Base-by-base conservation (phyloP, 2,888 invertebrate genomes). In the Acholoe squamosa region DNA sequence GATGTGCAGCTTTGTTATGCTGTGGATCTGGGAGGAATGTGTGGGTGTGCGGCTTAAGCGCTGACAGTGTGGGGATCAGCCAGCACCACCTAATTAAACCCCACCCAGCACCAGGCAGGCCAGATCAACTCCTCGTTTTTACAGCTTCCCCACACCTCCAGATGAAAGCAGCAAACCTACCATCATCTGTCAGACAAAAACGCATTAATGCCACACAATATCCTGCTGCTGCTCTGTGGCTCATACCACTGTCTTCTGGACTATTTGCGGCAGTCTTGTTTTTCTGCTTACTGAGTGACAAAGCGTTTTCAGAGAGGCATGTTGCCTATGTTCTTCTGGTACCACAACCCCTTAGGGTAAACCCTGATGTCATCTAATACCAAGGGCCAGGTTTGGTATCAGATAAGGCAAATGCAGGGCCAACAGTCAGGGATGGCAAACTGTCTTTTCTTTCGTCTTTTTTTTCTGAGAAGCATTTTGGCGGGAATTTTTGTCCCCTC, bases 111-210 rank as follows among this genome's bases (percentile, higher is more conserved):
- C 12, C 61, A 19, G n/a, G 61, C n/a, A 61, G 7, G 14, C 61
- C 22, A n/a, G 61, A 19, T 3, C n/a, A n/a, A n/a, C 22, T 16
- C 71, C 28, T 3, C 71, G 71, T 71, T 71, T 71, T 71, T 71
- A 71, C 71, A 71, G 71, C 71, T 71, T 71, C 71, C 31, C 25
- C 71, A 25, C 28, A 71, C 28, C 71, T 25, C 71, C 71, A 71
- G 71, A 71, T 71, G 31, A 71, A 25, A 71, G 71, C 12, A 28
- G 25, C 71, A 71, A 22, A 25, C 25, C n/a, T 28, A 25, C 71
- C 28, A 25, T 22, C 31, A 25, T 71, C 71, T 71, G 14, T 71
- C 25, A 25, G 3, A 71, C 19, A 71, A 71, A 71, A 71, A 71
- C 71, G n/a, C n/a, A n/a, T n/a, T n/a, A n/a, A 25, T 71, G 71